A percentile compares a stretch with the other conserved stretches of the same genome.
Evolutionary conservation across 2,888 invertebrate species (phyloP).

Genomic region (Himalopsyche tibetana): DNA sequence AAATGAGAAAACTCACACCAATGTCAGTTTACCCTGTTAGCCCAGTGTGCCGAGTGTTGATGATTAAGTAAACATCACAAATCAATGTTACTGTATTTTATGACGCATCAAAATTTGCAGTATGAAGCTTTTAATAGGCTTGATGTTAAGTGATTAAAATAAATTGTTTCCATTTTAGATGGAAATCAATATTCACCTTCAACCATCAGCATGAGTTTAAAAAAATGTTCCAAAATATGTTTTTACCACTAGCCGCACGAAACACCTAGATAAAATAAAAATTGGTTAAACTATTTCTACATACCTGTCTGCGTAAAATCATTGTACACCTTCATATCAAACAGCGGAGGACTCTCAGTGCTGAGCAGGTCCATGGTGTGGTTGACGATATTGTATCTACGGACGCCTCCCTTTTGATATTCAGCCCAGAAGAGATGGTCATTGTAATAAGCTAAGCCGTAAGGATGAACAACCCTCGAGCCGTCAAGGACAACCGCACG

Average conservation of each 20-base stretch:
- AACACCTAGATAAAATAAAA: neutral
- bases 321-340: conserved; percentile 83
- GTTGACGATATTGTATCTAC: conserved; percentile 73
- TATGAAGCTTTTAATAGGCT: too few species aligned
- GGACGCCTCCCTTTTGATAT: conserved; percentile 79
- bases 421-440: conserved; percentile 84
- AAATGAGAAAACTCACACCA: neutral
- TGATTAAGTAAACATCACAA: too few species aligned
- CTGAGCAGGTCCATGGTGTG: conserved; percentile 74
- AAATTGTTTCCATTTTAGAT: too few species aligned
- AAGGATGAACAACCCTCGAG: conserved; percentile 79
- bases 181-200: too few species aligned
- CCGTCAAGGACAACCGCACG: conserved; percentile 75
- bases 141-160: too few species aligned
- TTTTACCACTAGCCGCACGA: too few species aligned
- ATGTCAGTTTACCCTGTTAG: too few species aligned
- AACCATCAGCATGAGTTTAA: too few species aligned
- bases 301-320: conserved; percentile 76
- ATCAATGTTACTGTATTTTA: too few species aligned
- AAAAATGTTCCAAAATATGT: too few species aligned
- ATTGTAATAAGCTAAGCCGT: conserved; percentile 81
- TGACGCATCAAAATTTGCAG: too few species aligned
- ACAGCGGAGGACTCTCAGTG: conserved; percentile 80
- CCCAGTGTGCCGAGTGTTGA: neutral
- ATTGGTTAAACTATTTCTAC: neutral